Percentiles rank a stretch among this genome's conserved stretches.
These are phyloP conservation scores for Drosophila biarmipes DNA, from an alignment of 1,140 invertebrate genomes.

Conservation along the genomic window DNA sequence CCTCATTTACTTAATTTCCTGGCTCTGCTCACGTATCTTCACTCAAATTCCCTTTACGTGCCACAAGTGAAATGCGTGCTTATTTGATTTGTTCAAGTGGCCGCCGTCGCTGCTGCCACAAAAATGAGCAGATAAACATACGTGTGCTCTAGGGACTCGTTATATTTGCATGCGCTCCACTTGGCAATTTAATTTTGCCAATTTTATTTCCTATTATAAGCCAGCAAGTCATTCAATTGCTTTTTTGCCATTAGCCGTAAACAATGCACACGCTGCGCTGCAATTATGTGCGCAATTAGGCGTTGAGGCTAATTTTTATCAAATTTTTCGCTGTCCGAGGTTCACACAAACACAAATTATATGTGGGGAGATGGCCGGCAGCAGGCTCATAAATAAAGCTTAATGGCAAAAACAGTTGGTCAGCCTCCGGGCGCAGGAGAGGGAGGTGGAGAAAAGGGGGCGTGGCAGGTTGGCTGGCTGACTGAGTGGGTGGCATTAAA, in stretches of 20 bases:
- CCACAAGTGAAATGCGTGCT: conserved; percentile 47
- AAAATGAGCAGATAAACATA: conserved; percentile 22
- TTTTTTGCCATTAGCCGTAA: conserved; percentile 33
- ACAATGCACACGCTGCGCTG: conserved; percentile 47
- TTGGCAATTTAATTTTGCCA: conserved; percentile 25
- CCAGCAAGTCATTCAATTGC: conserved; percentile 34
- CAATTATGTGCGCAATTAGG: conserved; percentile 67
- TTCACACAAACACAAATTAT: conserved; percentile 8
- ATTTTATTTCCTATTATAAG: conserved; percentile 14
- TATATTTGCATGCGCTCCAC: conserved; percentile 22
- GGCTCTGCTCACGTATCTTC: conserved; percentile 29
- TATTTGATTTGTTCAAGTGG: conserved; percentile 57
- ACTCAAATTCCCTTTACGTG: conserved; percentile 45
- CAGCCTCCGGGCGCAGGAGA: conserved; percentile 11
- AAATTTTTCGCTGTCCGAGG: conserved; percentile 22
- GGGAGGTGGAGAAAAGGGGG: conserved; percentile 3
- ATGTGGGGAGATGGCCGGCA: conserved; percentile 12
- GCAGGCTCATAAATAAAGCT: conserved; percentile 71
- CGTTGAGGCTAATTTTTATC: conserved; percentile 50
- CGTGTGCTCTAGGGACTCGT: conserved; percentile 28
- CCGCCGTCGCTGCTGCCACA: not conserved
- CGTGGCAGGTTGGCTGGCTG: too few relatives aligned
- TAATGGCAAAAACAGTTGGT: conserved; percentile 74
- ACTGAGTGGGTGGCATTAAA: conserved; percentile 17
- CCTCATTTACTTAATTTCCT: conserved; percentile 42